Percentiles rank a stretch among this genome's conserved stretches.
phyloP scores from a whole-genome alignment of 2,888 invertebrate genomes.

The Drosophila putrida region DNA sequence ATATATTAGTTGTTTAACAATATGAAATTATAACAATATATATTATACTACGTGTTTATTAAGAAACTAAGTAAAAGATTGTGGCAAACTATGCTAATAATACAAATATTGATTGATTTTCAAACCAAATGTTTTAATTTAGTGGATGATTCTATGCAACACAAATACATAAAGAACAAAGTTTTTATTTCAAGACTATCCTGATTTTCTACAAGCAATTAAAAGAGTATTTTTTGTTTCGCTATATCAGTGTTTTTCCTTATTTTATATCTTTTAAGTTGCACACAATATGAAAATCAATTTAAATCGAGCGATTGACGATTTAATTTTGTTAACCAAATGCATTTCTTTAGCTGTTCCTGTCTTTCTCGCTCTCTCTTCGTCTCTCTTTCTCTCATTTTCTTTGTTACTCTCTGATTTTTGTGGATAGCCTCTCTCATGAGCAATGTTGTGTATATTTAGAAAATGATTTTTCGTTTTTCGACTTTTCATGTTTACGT shows the following conservation, averaged over 20 bases:
- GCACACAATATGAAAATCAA: slow-evolving; percentile 49
- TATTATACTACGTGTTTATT: too few species aligned
- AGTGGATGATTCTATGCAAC: too few species aligned
- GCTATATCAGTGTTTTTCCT: not conserved
- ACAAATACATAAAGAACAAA: too few species aligned
- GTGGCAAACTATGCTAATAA: too few species aligned
- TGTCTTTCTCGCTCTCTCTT: slow-evolving; percentile 7
- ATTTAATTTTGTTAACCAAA: slow-evolving; percentile 22
- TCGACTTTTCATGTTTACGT: slow-evolving; percentile 70
- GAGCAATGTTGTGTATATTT: slow-evolving; percentile 65
- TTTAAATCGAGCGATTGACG: slow-evolving; percentile 58
- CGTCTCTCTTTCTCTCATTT: slow-evolving; percentile 2
- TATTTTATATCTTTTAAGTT: slow-evolving; percentile 14
- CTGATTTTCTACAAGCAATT: too few species aligned
- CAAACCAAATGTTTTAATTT: too few species aligned
- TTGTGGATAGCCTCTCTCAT: slow-evolving; percentile 8
- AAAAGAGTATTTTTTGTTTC: slow-evolving; percentile 1
- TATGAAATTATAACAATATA: too few species aligned
- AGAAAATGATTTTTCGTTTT: slow-evolving; percentile 79
- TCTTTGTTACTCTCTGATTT: slow-evolving; percentile 13
- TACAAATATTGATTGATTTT: too few species aligned
- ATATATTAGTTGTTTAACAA: not conserved
- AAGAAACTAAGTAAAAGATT: too few species aligned
- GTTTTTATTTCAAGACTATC: not conserved
- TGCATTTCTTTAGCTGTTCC: slow-evolving; percentile 50